Evolutionary conservation across 2,797 vertebrate genomes (phyloP), one percentile per base, ranked within the genome.

Genomic region (Crocodylus rhombifer): DNA sequence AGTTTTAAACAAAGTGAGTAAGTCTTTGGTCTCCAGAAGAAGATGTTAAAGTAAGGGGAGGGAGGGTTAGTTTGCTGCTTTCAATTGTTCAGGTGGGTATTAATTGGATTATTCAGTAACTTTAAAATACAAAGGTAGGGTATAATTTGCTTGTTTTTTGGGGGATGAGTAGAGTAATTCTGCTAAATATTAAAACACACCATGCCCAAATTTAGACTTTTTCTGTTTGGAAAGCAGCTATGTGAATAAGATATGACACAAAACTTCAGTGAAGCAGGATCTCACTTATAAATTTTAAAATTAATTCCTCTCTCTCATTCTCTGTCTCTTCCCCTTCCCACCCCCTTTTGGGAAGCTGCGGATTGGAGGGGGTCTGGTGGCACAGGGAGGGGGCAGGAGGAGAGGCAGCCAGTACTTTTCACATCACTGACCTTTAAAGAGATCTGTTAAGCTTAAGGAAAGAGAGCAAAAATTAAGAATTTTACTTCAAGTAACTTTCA

Each of bases 1-100:
- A 98, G 97, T 98, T 97, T 95, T 82, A 1, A 93, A 94, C 80
- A 95, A 95, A 97, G 96, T 96, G 55, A 3, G 57, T 5, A 2
- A 88, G 96, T 33, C 96, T 67, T 60, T 74, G 9, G 92, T 23
- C 89, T 79, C 84, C 1, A 1, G 13, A 56, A 81, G 11, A 9
- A 62, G 60, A 74, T 80, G 67, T 64, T 79, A 8, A 30, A 2
- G 0, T 33, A 20, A 51, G 69, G 16, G 33, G 8, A 25, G 8
- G 36, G 67, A 7, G 58, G 82, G 36, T 58, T 4, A 14, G 73
- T 55, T 65, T 2, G 4, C 12, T 7, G 7, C 79, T 21, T 1
- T 14, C 77, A 0, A 64, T 57, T 2, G 26, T 5, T 2, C 51
- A 25, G 62, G 80, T 28, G 71, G 62, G 80, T 28, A 77, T 6